A percentile compares a stretch with the other conserved stretches of the same genome.
Evolutionary conservation across 2,797 vertebrate species (phyloP).

Genomic region (Megalops cyprinoides): DNA sequence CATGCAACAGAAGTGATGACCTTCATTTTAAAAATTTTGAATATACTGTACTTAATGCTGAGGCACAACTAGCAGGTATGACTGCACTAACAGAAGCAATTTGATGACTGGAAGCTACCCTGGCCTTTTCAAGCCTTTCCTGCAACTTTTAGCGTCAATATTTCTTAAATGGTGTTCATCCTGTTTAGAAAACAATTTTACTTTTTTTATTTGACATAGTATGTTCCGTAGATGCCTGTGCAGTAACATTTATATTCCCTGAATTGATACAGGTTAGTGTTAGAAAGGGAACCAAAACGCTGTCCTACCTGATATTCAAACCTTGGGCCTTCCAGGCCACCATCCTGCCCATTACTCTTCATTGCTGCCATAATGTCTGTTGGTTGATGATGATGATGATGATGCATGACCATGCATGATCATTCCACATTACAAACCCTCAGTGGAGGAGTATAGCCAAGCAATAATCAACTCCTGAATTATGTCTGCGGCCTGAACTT

Average conservation of each 20-base stretch:
- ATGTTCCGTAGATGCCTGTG: too few relatives aligned
- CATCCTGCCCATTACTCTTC: neutral
- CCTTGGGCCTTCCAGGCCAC: neutral
- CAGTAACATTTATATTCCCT: neutral
- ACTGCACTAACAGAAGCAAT: too few relatives aligned
- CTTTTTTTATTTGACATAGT: too few relatives aligned
- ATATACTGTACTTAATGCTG: too few relatives aligned
- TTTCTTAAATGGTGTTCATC: too few relatives aligned
- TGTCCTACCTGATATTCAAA: neutral
- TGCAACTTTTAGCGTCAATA: too few relatives aligned
- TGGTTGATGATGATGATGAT: neutral
- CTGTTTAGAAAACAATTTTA: too few relatives aligned
- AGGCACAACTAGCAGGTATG: too few relatives aligned
- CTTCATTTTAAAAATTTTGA: too few relatives aligned
- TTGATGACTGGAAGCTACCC: too few relatives aligned
- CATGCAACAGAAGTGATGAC: too few relatives aligned
- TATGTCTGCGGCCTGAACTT: neutral
- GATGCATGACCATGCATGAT: neutral
- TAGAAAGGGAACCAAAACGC: neutral
- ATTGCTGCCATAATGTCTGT: neutral
- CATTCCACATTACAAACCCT: neutral
- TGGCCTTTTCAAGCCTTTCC: too few relatives aligned
- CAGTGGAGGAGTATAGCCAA: neutral
- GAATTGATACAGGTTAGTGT: neutral
- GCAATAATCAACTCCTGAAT: neutral